phyloP scores from a whole-genome alignment of 2,113 vertebrate species.

The Paramisgurnus dabryanus region DNA sequence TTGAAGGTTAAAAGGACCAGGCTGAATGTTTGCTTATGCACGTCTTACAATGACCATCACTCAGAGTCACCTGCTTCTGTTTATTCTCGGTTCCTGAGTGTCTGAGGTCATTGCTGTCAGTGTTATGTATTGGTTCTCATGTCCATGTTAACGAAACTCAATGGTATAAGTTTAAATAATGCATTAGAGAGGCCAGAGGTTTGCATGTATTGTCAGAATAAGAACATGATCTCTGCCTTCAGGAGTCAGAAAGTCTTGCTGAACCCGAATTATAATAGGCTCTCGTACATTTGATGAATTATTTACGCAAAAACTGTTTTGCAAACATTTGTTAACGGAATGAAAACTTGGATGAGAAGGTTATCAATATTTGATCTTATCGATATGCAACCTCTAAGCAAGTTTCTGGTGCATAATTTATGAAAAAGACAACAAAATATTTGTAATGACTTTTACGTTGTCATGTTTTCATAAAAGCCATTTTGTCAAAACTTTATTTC shows the following conservation, averaged over 20 bases:
- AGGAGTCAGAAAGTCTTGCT: conserved; percentile 53
- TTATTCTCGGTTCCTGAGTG: conserved; percentile 41
- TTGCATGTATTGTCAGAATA: conserved; percentile 64
- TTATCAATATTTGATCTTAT: conserved; percentile 77
- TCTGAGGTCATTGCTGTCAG: conserved; percentile 63
- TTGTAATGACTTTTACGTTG: conserved; percentile 33
- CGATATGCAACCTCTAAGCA: conserved; percentile 63
- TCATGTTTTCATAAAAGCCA: conserved; percentile 48
- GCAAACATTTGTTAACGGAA: conserved; percentile 78
- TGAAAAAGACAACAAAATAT: conserved; percentile 52
- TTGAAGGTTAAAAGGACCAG: conserved; percentile 44
- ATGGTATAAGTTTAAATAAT: conserved; percentile 69
- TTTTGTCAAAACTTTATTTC: conserved; percentile 8
- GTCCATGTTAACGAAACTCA: conserved; percentile 59
- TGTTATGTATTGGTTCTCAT: conserved; percentile 56
- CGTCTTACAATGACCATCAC: conserved; percentile 59
- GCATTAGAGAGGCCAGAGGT: conserved; percentile 65
- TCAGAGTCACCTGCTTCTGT: conserved; percentile 36
- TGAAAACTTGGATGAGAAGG: conserved; percentile 68
- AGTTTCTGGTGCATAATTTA: conserved; percentile 70
- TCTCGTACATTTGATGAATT: conserved; percentile 66
- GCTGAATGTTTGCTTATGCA: conserved; percentile 48
- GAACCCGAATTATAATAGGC: conserved; percentile 69
- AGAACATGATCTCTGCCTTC: conserved; percentile 69
- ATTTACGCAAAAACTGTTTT: conserved; percentile 73